Percentiles rank a stretch among this genome's conserved stretches.
These are phyloP conservation scores for Lampropteryx suffumata DNA, from an alignment of 2,888 invertebrate species.

Conservation along the genomic window DNA sequence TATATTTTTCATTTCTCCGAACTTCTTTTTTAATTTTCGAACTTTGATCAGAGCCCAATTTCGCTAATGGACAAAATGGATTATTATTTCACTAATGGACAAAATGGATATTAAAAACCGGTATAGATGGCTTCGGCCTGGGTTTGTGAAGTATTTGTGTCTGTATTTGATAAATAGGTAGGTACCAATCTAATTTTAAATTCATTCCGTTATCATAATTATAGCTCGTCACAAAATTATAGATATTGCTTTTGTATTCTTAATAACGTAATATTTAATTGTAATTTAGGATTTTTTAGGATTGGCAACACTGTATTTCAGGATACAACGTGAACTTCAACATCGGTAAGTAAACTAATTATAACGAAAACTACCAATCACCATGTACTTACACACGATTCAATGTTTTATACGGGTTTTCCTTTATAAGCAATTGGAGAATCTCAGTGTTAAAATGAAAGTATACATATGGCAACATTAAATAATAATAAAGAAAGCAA, in stretches of 20 bases:
- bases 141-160: conserved; percentile 34
- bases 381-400: too few species aligned
- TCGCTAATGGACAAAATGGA: conserved; percentile 26
- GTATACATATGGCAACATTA: neutral
- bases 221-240: too few species aligned
- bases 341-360: conserved; percentile 5
- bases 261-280: too few species aligned
- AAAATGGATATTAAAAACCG: conserved; percentile 35
- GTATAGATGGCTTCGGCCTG: conserved; percentile 45
- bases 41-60: conserved; percentile 68
- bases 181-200: too few species aligned
- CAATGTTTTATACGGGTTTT: too few species aligned
- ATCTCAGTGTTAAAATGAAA: too few species aligned
- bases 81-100: conserved; percentile 45
- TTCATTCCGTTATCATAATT: too few species aligned
- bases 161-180: conserved; percentile 8
- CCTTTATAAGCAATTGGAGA: too few species aligned
- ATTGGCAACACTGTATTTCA: conserved; percentile 3
- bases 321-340: neutral
- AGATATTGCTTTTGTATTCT: too few species aligned
- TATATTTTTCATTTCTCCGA: conserved; percentile 52
- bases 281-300: neutral
- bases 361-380: neutral
- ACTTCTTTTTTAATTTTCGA: conserved; percentile 55
- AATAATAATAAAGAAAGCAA: too few species aligned